phyloP scores from a whole-genome alignment of 2,888 invertebrate genomes.

The Zootermopsis nevadensis region DNA sequence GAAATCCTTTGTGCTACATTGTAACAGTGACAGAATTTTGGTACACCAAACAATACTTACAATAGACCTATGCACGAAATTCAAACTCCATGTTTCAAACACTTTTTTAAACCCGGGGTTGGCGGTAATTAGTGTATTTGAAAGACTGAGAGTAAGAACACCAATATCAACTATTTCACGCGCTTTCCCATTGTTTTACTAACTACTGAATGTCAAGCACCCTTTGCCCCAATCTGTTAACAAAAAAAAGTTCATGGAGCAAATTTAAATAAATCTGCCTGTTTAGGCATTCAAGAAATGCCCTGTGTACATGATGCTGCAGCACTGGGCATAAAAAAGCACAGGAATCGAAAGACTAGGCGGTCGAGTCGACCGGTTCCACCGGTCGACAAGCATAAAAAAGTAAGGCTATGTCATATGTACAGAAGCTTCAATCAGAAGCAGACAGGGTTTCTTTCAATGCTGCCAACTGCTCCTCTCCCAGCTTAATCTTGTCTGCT shows the following conservation, averaged over 20 bases:
- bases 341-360: slow-evolving; percentile 50
- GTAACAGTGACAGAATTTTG: not conserved
- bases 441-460: slow-evolving; percentile 70
- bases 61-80: too few species aligned
- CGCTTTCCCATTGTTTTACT: not conserved
- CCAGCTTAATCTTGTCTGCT: slow-evolving; percentile 83
- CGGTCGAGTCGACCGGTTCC: slow-evolving; percentile 44
- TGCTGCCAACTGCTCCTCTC: slow-evolving; percentile 82
- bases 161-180: not conserved
- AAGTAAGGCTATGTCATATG: slow-evolving; percentile 20
- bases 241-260: slow-evolving; percentile 9
- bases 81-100: slow-evolving; percentile 26
- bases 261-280: slow-evolving; percentile 22
- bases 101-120: not conserved
- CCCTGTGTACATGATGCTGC: not conserved
- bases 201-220: slow-evolving; percentile 24
- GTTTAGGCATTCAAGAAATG: slow-evolving; percentile 8
- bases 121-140: not conserved
- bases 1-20: too few species aligned
- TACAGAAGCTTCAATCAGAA: slow-evolving; percentile 43
- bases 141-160: not conserved
- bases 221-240: slow-evolving; percentile 7
- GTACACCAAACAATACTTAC: too few species aligned
- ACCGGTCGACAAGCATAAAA: slow-evolving; percentile 36
- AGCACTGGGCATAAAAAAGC: slow-evolving; percentile 25